These are phyloP conservation scores for Celastrina argiolus DNA, from an alignment of 2,888 invertebrate genomes.

Conservation along the genomic window DNA sequence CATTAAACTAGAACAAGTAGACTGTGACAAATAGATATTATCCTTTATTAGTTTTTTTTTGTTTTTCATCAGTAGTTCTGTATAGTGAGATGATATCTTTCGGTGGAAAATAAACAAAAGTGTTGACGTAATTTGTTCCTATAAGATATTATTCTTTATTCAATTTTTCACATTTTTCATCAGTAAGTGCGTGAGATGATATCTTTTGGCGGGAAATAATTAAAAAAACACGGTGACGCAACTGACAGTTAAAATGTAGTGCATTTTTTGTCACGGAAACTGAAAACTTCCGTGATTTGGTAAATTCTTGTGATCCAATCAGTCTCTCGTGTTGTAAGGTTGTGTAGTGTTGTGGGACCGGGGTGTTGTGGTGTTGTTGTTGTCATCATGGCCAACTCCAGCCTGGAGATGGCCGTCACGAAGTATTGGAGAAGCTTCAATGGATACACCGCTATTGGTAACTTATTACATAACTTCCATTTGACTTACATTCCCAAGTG, in stretches of 20 bases:
- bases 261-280: conserved; percentile 14
- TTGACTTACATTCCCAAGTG: not conserved
- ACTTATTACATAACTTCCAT: conserved; percentile 24
- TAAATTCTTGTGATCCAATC: conserved; percentile 9
- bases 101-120: not conserved
- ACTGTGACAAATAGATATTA: no score
- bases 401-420: conserved; percentile 47
- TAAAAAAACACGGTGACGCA: conserved; percentile 2
- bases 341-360: not conserved
- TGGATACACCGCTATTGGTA: conserved; percentile 61
- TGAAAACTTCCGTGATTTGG: not conserved
- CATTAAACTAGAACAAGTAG: no score
- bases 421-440: conserved; percentile 51
- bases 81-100: not conserved
- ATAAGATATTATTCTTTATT: no score
- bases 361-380: not conserved
- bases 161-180: no score
- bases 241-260: conserved; percentile 18
- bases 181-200: not conserved
- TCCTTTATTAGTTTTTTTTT: no score
- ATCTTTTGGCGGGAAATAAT: not conserved
- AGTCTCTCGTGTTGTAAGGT: conserved; percentile 1
- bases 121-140: no score
- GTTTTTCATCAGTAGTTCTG: no score
- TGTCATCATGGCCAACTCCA: not conserved